Conservation (phyloP, 1,140 invertebrate species). For the Samia ricini region DNA sequence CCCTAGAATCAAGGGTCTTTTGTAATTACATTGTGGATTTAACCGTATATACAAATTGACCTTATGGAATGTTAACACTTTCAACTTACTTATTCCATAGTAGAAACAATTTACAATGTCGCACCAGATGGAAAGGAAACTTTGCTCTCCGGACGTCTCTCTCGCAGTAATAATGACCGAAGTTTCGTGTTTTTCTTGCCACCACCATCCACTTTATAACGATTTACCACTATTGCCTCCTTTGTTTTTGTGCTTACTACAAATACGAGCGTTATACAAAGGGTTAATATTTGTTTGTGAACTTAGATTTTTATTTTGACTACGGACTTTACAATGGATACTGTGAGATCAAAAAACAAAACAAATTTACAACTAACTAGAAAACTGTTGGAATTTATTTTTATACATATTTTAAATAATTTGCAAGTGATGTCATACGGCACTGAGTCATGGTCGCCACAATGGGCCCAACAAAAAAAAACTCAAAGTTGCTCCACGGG, state of each 20-base stretch:
- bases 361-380: background rate
- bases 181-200: constrained; percentile 59
- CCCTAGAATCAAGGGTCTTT: background rate
- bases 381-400: no score
- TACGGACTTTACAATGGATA: background rate
- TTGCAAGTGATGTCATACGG: no score
- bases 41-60: background rate
- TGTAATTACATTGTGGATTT: background rate
- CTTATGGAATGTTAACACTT: background rate
- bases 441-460: no score
- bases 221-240: constrained; percentile 36
- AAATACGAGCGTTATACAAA: constrained; percentile 3
- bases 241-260: constrained; percentile 6
- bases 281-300: constrained; percentile 5
- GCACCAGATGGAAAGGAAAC: constrained; percentile 41
- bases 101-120: constrained; percentile 34
- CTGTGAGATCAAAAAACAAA: background rate
- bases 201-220: constrained; percentile 40
- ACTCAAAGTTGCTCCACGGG: no score
- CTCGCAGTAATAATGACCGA: constrained; percentile 50
- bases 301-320: background rate
- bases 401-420: no score
- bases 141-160: constrained; percentile 51
- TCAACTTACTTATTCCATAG: background rate
- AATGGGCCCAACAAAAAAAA: no score